Evolutionary conservation across 1,140 invertebrate species (phyloP).

Genomic region (Drosophila bocqueti): DNA sequence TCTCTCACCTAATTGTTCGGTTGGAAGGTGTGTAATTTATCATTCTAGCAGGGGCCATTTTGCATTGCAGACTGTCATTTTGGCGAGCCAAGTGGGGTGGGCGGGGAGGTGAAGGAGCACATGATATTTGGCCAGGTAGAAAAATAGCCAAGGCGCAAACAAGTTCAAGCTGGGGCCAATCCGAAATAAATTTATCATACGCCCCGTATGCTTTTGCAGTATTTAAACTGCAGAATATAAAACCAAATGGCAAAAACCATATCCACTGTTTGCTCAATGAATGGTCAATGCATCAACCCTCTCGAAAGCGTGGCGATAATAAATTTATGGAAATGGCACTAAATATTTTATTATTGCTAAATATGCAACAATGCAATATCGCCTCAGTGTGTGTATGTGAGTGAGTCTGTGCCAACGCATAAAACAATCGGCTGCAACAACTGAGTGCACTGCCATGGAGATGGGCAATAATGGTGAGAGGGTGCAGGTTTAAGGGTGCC

Average conservation of each 20-base stretch:
- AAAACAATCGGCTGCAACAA: conserved; percentile 76
- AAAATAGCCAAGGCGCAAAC: conserved; percentile 6
- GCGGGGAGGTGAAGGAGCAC: too few species aligned
- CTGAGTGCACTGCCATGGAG: conserved; percentile 64
- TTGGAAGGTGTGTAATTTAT: conserved; percentile 59
- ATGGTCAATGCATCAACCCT: conserved; percentile 13
- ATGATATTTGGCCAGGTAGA: conserved; percentile 1
- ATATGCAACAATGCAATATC: conserved; percentile 78
- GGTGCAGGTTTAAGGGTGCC: neutral
- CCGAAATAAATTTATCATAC: conserved; percentile 40
- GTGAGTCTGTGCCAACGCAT: conserved; percentile 55
- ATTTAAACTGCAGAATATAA: conserved; percentile 31
- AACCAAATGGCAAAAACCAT: conserved; percentile 14
- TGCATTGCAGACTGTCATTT: conserved; percentile 57
- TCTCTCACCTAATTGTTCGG: conserved; percentile 35
- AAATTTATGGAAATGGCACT: conserved; percentile 80
- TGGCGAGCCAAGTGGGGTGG: neutral
- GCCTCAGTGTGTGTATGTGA: conserved; percentile 4
- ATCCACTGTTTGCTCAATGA: conserved; percentile 22
- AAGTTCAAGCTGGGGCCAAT: conserved; percentile 36
- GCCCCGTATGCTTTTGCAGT: conserved; percentile 40
- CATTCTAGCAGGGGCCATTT: conserved; percentile 50
- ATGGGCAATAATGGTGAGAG: neutral
- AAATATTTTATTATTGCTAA: conserved; percentile 84
- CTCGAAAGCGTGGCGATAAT: conserved; percentile 57